These are phyloP conservation scores for Oreochromis aureus DNA, from an alignment of 2,113 vertebrate genomes.

Conservation along the genomic window DNA sequence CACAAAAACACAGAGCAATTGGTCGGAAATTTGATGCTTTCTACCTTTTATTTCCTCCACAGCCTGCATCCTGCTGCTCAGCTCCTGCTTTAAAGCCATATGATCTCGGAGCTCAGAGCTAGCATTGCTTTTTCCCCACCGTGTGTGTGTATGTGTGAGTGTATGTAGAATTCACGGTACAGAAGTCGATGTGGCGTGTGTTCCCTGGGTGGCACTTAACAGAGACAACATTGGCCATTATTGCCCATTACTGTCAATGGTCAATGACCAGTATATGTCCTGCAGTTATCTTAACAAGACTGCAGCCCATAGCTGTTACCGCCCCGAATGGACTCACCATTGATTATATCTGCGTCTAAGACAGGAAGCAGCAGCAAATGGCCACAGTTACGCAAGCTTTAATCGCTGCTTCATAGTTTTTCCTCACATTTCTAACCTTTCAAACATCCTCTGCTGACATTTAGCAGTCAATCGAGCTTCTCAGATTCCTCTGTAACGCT, in stretches of 20 bases:
- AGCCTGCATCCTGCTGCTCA: background rate
- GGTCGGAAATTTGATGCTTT: background rate
- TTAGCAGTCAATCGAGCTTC: background rate
- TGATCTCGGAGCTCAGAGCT: constrained; percentile 21
- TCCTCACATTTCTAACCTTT: background rate
- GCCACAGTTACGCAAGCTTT: background rate
- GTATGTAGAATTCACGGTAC: background rate
- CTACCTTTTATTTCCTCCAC: background rate
- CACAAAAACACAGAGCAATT: background rate
- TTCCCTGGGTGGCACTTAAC: constrained; percentile 38
- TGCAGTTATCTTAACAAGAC: constrained; percentile 42
- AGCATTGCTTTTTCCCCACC: constrained; percentile 24
- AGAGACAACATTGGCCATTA: constrained; percentile 40
- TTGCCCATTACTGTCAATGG: constrained; percentile 48
- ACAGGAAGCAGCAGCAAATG: constrained; percentile 6
- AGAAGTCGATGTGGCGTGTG: constrained; percentile 18
- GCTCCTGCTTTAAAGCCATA: background rate
- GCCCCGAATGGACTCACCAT: constrained; percentile 9
- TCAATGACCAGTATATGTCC: constrained; percentile 34
- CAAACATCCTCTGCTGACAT: background rate
- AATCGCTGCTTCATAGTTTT: background rate
- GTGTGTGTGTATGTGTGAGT: background rate
- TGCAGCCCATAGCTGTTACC: background rate
- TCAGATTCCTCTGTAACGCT: background rate
- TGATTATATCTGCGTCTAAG: background rate